Evolutionary conservation across 1,140 invertebrate genomes (phyloP).

Genomic region (Microplitis demolitor): DNA sequence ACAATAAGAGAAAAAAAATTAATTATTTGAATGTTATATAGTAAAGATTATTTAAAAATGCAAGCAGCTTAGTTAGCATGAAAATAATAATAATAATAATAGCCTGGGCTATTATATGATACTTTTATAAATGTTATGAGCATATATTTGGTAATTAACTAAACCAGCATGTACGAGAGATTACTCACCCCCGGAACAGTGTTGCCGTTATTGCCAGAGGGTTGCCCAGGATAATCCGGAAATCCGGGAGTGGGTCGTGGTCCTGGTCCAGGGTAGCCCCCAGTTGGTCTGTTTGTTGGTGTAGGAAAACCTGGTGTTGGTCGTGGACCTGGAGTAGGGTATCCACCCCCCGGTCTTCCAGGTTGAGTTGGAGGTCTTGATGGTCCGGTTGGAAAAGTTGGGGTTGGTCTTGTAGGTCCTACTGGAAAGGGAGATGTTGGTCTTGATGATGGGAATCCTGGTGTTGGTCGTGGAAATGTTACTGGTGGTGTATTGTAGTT

Average conservation of each 20-base stretch:
- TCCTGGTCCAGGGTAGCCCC: constrained; percentile 44
- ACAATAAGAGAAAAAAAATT: too few relatives aligned
- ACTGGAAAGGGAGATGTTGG: constrained; percentile 35
- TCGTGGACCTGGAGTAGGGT: constrained; percentile 34
- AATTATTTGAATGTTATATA: too few relatives aligned
- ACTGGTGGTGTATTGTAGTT: constrained; percentile 65
- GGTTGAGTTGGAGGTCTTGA: constrained; percentile 31
- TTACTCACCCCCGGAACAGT: constrained; percentile 36
- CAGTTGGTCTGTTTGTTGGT: not conserved
- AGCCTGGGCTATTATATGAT: not conserved
- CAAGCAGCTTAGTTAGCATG: too few relatives aligned
- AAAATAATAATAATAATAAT: too few relatives aligned
- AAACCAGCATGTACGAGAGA: not conserved
- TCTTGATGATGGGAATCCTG: constrained; percentile 37
- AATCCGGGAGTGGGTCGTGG: constrained; percentile 47
- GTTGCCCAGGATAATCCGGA: constrained; percentile 47
- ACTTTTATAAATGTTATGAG: not conserved
- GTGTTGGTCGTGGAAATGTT: constrained; percentile 61
- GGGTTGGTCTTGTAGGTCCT: constrained; percentile 38
- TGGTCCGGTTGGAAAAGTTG: constrained; percentile 37
- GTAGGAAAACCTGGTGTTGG: constrained; percentile 35
- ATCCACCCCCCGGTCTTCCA: constrained; percentile 29
- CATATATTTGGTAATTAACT: constrained; percentile 1
- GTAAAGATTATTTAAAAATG: too few relatives aligned
- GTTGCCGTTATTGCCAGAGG: constrained; percentile 33